These are phyloP conservation scores for Cynaeus angustus DNA, from an alignment of 2,888 invertebrate species.

Conservation along the genomic window DNA sequence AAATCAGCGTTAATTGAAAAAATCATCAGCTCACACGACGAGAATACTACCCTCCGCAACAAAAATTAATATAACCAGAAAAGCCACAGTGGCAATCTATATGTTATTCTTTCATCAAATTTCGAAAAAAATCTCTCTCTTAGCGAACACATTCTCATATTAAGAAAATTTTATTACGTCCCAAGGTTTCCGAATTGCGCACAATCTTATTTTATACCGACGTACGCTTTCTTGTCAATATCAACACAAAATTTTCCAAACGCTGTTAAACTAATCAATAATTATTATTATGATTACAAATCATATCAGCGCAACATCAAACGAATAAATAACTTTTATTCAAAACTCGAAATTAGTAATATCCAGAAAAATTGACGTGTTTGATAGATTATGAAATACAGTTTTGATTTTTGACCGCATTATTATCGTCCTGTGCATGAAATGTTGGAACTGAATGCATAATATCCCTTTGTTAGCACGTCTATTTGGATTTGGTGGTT, in stretches of 20 bases:
- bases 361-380: conserved; percentile 1
- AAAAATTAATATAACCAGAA: not conserved
- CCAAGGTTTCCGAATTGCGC: too few relatives aligned
- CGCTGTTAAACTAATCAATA: not conserved
- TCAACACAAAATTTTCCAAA: not conserved
- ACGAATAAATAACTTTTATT: conserved; percentile 2
- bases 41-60: not conserved
- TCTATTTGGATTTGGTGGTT: conserved; percentile 8
- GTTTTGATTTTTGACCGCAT: conserved; percentile 9
- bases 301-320: not conserved
- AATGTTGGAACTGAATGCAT: conserved; percentile 9
- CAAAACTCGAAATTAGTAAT: not conserved
- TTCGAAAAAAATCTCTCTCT: too few relatives aligned
- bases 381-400: conserved; percentile 6
- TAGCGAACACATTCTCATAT: too few relatives aligned
- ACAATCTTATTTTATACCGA: too few relatives aligned
- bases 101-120: too few relatives aligned
- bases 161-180: too few relatives aligned
- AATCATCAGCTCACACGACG: not conserved
- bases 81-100: too few relatives aligned
- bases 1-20: conserved; percentile 23
- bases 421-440: conserved; percentile 9
- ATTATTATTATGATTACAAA: not conserved
- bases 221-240: too few relatives aligned
- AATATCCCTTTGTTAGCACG: conserved; percentile 5